Evolutionary conservation across 1,140 invertebrate species (phyloP).

Genomic region (Ptiloglossa arizonensis): DNA sequence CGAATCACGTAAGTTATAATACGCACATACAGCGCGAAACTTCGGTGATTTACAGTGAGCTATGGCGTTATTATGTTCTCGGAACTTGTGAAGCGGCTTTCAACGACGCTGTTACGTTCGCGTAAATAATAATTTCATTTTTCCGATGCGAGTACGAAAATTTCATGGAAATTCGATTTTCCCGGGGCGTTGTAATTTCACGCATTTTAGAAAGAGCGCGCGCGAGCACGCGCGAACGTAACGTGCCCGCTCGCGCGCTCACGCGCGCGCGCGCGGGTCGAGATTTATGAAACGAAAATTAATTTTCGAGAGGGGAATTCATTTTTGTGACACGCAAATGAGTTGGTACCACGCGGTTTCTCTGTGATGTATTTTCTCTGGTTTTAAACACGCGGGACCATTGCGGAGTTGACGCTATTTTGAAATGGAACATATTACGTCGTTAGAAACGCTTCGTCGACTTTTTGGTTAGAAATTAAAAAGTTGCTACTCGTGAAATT

Average conservation of each 20-base stretch:
- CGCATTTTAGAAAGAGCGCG: neutral
- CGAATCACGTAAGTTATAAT: slow-evolving; percentile 11
- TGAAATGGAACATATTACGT: slow-evolving; percentile 21
- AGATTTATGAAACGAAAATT: slow-evolving; percentile 29
- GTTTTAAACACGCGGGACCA: neutral
- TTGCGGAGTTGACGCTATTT: slow-evolving; percentile 1
- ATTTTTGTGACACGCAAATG: slow-evolving; percentile 27
- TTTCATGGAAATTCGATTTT: neutral
- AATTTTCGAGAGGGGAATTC: slow-evolving; percentile 17
- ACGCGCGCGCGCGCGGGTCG: no score
- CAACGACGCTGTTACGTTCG: neutral
- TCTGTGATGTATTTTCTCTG: neutral
- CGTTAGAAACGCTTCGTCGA: slow-evolving; percentile 5
- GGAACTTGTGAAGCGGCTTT: neutral
- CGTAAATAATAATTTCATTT: neutral
- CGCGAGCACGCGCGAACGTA: no score
- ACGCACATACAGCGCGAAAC: neutral
- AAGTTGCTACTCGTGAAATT: neutral
- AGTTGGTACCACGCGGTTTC: neutral
- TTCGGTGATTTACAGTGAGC: slow-evolving; percentile 5
- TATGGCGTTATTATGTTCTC: neutral
- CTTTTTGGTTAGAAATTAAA: slow-evolving; percentile 18
- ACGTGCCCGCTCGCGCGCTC: no score
- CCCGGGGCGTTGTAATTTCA: neutral
- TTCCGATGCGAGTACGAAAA: neutral